phyloP scores from a whole-genome alignment of 2,888 invertebrate species.

The Leptarthrus brevirostris region DNA sequence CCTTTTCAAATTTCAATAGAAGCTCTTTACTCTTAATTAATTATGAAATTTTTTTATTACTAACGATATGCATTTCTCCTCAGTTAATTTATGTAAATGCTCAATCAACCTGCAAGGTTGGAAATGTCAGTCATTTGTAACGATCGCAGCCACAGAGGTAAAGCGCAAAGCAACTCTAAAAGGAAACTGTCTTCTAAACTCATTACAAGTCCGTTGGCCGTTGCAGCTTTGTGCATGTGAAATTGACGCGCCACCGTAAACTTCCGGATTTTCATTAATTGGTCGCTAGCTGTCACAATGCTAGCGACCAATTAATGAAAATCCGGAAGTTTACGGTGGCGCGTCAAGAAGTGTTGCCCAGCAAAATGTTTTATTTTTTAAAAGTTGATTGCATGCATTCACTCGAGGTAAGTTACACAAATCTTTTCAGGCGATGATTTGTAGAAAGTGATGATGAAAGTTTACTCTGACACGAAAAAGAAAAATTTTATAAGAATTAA shows the following conservation, averaged over 20 bases:
- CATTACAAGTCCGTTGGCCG: neutral
- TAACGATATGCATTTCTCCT: too few relatives aligned
- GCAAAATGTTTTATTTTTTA: neutral
- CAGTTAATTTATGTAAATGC: too few relatives aligned
- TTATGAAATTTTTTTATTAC: too few relatives aligned
- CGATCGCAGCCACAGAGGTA: neutral
- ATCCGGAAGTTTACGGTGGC: neutral
- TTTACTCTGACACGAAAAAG: too few relatives aligned
- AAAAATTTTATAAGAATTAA: too few relatives aligned
- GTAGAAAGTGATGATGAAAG: too few relatives aligned
- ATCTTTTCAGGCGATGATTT: neutral
- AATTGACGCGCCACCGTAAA: neutral
- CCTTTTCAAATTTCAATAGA: too few relatives aligned
- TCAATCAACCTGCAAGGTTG: too few relatives aligned
- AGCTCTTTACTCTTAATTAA: too few relatives aligned
- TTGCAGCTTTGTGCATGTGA: neutral
- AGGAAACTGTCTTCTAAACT: neutral
- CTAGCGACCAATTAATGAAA: neutral
- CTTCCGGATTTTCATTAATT: slow-evolving; percentile 1
- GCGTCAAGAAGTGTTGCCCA: neutral
- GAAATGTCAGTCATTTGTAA: too few relatives aligned
- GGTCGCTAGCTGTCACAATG: too few relatives aligned
- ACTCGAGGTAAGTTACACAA: neutral
- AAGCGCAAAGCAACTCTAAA: neutral
- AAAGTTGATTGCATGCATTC: neutral